A percentile compares a stretch with the other conserved stretches of the same genome.
Evolutionary conservation across 1,140 invertebrate species (phyloP).

Genomic region (Rhagoletis pomonella): DNA sequence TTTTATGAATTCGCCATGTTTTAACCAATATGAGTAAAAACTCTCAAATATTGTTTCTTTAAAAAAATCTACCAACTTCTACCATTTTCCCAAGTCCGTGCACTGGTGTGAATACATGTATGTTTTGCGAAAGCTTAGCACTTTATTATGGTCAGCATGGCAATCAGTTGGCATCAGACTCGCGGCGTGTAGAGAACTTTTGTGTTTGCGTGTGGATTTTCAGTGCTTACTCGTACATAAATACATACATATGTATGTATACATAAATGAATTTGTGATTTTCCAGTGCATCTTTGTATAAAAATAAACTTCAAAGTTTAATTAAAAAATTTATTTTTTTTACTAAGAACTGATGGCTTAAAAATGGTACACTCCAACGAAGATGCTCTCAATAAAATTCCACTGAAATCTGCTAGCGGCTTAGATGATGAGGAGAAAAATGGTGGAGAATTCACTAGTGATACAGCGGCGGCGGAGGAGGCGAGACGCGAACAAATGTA

Average conservation of each 20-base stretch:
- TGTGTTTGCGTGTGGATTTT: not conserved
- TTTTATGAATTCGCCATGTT: too few relatives aligned
- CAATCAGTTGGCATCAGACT: constrained; percentile 27
- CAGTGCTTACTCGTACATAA: too few relatives aligned
- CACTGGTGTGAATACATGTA: not conserved
- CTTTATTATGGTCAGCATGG: constrained; percentile 23
- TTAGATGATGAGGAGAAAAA: constrained; percentile 71
- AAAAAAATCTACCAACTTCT: not conserved
- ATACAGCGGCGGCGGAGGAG: constrained; percentile 69
- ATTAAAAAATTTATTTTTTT: constrained; percentile 17
- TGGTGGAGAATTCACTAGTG: constrained; percentile 70
- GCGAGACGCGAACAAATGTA: constrained; percentile 70
- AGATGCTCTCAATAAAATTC: constrained; percentile 73
- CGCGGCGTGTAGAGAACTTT: constrained; percentile 12
- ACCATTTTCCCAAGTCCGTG: not conserved
- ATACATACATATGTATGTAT: not conserved
- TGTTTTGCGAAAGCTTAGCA: constrained; percentile 24
- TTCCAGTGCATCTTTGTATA: not conserved
- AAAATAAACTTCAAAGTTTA: not conserved
- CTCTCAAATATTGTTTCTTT: too few relatives aligned
- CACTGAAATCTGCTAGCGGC: constrained; percentile 68
- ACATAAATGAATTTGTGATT: not conserved
- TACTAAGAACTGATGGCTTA: constrained; percentile 65
- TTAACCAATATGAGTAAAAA: too few relatives aligned
- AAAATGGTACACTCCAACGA: constrained; percentile 72